These are phyloP conservation scores for Temnothorax rugatulus DNA, from an alignment of 2,888 invertebrate genomes.

Conservation along the genomic window DNA sequence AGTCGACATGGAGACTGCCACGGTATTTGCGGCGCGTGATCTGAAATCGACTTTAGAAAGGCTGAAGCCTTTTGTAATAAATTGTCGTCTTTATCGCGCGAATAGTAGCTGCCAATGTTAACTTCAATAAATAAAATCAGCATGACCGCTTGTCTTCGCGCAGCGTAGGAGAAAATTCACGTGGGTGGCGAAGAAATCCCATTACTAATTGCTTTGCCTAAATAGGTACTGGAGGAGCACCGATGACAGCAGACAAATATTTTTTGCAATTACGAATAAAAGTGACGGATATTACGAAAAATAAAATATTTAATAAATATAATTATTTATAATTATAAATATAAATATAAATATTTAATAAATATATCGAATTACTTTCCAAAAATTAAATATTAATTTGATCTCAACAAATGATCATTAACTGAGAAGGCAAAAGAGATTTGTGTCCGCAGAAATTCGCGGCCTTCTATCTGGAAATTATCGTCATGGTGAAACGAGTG, in stretches of 20 bases:
- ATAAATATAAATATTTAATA: no score
- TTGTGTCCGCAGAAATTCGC: slow-evolving; percentile 51
- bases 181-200: neutral
- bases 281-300: neutral
- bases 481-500: slow-evolving; percentile 31
- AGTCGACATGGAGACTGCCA: slow-evolving; percentile 63
- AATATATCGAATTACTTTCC: neutral
- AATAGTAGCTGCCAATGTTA: slow-evolving; percentile 13
- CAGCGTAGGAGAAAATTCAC: slow-evolving; percentile 2
- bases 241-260: neutral
- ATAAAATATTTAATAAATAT: slow-evolving; percentile 14
- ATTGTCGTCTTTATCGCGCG: neutral
- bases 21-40: slow-evolving; percentile 60
- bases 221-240: neutral
- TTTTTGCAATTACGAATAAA: neutral
- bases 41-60: slow-evolving; percentile 68
- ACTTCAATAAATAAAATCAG: slow-evolving; percentile 25
- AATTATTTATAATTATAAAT: no score
- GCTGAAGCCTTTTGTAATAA: slow-evolving; percentile 25
- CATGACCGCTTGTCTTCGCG: neutral
- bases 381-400: neutral
- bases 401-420: neutral
- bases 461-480: slow-evolving; percentile 60
- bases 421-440: neutral
- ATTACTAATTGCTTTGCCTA: neutral